These are phyloP conservation scores for Scatophagus argus DNA, from an alignment of 2,113 vertebrate species.

Conservation along the genomic window DNA sequence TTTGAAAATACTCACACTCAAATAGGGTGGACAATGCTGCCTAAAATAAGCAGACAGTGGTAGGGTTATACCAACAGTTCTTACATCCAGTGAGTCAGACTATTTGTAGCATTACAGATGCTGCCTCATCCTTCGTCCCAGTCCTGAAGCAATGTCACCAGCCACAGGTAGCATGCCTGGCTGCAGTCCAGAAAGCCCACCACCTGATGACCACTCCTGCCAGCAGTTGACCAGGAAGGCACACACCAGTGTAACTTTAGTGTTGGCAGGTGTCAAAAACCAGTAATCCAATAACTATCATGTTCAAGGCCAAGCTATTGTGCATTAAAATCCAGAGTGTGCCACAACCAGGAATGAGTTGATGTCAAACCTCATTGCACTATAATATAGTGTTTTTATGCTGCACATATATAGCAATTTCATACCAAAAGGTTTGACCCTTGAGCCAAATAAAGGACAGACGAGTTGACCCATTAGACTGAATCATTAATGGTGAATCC, in stretches of 20 bases:
- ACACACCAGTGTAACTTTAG: not conserved
- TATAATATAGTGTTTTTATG: not conserved
- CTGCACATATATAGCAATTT: not conserved
- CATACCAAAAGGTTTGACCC: not conserved
- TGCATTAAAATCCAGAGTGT: not conserved
- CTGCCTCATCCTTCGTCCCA: too few species aligned
- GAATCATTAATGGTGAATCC: not conserved
- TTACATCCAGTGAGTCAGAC: too few species aligned
- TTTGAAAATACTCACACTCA: too few species aligned
- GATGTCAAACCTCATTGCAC: not conserved
- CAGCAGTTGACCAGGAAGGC: not conserved
- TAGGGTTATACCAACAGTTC: too few species aligned
- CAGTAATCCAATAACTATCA: not conserved
- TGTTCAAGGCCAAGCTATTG: not conserved
- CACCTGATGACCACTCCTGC: not conserved
- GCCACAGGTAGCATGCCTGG: not conserved
- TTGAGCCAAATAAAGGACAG: not conserved
- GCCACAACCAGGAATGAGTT: not conserved
- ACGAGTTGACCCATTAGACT: not conserved
- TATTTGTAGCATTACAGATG: constrained; percentile 2
- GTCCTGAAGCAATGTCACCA: not conserved
- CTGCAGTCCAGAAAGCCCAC: not conserved
- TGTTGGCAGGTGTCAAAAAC: not conserved
- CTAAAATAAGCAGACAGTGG: too few species aligned
- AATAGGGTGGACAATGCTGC: too few species aligned